Percentiles rank a stretch among this genome's conserved stretches.
These are phyloP conservation scores for Stegostoma tigrinum DNA, from an alignment of 2,113 vertebrate species.

Conservation along the genomic window DNA sequence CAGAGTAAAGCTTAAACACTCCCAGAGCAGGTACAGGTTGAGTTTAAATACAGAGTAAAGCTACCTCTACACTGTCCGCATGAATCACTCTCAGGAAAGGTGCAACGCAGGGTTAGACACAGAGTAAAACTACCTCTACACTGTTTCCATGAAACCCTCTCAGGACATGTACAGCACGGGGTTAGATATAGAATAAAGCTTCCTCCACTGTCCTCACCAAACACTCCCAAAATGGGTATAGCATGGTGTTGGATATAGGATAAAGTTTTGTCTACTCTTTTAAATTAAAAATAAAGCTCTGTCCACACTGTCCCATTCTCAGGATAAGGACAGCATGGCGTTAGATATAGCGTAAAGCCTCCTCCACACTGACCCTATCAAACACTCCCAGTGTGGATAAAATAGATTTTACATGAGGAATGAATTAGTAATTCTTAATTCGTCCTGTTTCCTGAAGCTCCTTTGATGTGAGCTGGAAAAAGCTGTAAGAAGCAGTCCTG, in stretches of 20 bases:
- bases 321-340: neutral
- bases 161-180: neutral
- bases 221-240: neutral
- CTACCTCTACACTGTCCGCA: neutral
- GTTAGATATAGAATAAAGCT: neutral
- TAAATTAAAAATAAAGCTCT: neutral
- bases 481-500: neutral
- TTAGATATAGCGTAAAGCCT: neutral
- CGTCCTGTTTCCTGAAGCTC: neutral
- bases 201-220: neutral
- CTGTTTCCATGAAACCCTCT: neutral
- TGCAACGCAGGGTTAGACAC: too few relatives aligned
- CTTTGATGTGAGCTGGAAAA: conserved; percentile 4
- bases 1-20: neutral
- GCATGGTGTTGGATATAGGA: neutral
- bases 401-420: too few relatives aligned
- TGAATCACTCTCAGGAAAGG: neutral
- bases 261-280: neutral
- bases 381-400: neutral
- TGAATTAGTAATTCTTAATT: neutral
- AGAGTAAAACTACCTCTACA: conserved; percentile 10
- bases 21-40: neutral
- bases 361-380: neutral
- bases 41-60: neutral
- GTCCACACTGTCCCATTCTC: neutral